Conservation (phyloP, 2,888 invertebrate genomes). For the Drosophila paramelanica region DNA sequence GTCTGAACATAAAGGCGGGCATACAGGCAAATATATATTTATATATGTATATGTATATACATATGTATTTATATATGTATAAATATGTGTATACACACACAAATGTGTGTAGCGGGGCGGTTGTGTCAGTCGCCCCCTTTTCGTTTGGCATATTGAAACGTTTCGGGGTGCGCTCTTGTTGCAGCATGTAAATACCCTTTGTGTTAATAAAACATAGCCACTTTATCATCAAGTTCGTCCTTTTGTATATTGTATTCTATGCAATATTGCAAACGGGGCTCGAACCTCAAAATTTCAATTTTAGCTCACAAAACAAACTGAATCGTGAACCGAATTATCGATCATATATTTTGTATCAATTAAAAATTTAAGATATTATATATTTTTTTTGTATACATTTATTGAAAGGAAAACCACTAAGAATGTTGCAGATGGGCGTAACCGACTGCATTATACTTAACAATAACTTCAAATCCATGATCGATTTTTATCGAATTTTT, state of each 20-base stretch:
- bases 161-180: constrained; percentile 52
- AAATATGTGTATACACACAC: constrained; percentile 1
- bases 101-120: constrained; percentile 6
- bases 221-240: neutral
- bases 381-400: no score
- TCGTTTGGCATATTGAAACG: constrained; percentile 22
- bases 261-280: no score
- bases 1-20: constrained; percentile 45
- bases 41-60: neutral
- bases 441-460: no score
- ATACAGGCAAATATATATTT: neutral
- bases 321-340: neutral
- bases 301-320: neutral
- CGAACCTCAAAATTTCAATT: neutral
- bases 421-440: no score
- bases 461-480: no score
- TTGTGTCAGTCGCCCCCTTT: constrained; percentile 36
- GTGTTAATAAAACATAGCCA: neutral
- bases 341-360: no score
- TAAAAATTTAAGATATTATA: no score
- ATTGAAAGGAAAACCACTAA: no score
- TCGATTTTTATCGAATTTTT: no score
- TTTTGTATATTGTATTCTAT: no score
- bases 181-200: constrained; percentile 32
- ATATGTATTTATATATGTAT: no score